Evolutionary conservation across 2,113 vertebrate species (phyloP).

Genomic region (Dinomys branickii): DNA sequence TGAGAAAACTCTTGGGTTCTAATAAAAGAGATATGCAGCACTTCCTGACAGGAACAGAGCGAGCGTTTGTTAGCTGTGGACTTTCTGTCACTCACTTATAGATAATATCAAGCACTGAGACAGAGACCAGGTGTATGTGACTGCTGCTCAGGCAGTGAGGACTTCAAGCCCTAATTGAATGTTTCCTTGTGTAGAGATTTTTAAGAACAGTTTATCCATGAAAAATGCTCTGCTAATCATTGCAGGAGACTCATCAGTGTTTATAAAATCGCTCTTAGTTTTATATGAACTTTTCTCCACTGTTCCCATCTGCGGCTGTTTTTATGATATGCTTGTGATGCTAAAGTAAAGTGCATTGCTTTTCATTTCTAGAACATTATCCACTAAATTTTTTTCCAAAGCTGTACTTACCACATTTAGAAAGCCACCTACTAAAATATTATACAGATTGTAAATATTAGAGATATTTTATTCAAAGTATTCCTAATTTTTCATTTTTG

Average conservation of each 20-base stretch:
- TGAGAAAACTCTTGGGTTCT: conserved; percentile 56
- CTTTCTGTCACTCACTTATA: conserved; percentile 61
- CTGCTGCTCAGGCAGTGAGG: conserved; percentile 33
- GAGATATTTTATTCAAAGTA: neutral
- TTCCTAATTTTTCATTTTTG: neutral
- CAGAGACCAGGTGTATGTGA: conserved; percentile 53
- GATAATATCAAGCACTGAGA: conserved; percentile 55
- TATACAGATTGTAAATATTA: neutral
- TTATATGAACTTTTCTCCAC: neutral
- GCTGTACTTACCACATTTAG: neutral
- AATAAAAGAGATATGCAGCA: conserved; percentile 53
- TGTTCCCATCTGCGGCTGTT: neutral
- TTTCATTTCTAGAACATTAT: neutral
- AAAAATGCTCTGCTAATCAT: conserved; percentile 56
- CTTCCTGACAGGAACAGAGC: conserved; percentile 61
- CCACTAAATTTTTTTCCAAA: neutral
- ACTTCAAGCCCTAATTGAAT: conserved; percentile 55
- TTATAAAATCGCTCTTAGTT: neutral
- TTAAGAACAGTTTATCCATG: conserved; percentile 45
- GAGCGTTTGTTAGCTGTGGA: conserved; percentile 62
- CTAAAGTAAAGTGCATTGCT: neutral
- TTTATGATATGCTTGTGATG: neutral
- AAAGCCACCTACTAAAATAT: neutral
- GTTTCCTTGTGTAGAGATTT: conserved; percentile 21
- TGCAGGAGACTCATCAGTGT: neutral